Base-by-base conservation (phyloP, 2,888 invertebrate species). In the Harpagoxenus sublaevis region DNA sequence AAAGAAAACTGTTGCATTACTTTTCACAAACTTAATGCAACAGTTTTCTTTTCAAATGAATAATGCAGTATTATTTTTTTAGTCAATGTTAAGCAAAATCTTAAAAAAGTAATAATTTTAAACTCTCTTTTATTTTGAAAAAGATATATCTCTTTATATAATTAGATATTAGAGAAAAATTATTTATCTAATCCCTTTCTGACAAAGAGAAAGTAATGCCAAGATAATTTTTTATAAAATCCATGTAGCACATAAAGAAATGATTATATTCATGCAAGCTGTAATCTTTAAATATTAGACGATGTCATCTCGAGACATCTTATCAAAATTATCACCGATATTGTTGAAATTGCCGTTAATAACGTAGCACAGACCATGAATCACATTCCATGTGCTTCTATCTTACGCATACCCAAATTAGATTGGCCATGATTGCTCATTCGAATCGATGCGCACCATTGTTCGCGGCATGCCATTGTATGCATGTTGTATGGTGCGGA, bases 381-480 rank as follows among this genome's bases (percentile, higher is more conserved):
- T 75, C 77, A 74, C 31, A 65, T 53, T 53, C 62, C 39, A 84
- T 81, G 45, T 35, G 62, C 71, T 48, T 65, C 53, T 81, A 63
- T 45, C 71, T 70, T 81, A 81, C 55, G 84, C 78, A 51, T 48
- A 83, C 28, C 77, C 84, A 87, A 88, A 91, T 91, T 89, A 91
- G 91, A 87, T 89, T 87, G 83, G 86, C 82, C 88, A 84, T 92
- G 93, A 94, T 94, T 93, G 93, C 92, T 93, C 91, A 90, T 92
- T 89, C 86, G 90, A 93, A 92, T 93, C 89, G 92, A 92, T 90
- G 92, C 87, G 81, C 89, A 83, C 87, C 65, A 92, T 93, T 93
- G 92, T 92, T 89, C 91, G 84, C 65, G 39, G 57, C 62, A 71
- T 79, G 85, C 90, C 77, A 91, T 92, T 92, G 90, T 91, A 87